These are phyloP conservation scores for Oscheius onirici DNA, from an alignment of 2,888 invertebrate species.

Conservation along the genomic window DNA sequence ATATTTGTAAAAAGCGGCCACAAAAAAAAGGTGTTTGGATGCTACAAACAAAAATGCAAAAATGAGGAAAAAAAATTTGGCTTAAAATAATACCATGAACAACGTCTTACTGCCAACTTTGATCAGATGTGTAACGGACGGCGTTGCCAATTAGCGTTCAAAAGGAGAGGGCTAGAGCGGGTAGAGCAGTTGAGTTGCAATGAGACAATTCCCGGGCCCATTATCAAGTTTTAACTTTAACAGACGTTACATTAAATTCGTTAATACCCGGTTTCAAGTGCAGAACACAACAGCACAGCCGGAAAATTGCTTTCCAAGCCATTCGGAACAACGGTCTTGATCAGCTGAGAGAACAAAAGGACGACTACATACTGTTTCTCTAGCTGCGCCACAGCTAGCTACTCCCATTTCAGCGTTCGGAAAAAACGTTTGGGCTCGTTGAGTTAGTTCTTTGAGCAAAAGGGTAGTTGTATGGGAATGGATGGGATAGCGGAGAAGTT, in stretches of 20 bases:
- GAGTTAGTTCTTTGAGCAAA: neutral
- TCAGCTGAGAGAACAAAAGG: slow-evolving; percentile 51
- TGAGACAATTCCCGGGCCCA: too few species aligned
- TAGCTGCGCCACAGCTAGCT: slow-evolving; percentile 23
- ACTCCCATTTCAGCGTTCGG: slow-evolving; percentile 31
- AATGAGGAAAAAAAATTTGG: too few species aligned
- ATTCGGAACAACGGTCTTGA: slow-evolving; percentile 45
- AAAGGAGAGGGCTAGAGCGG: too few species aligned
- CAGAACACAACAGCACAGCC: slow-evolving; percentile 68
- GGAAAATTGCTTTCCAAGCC: slow-evolving; percentile 48
- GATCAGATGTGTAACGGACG: too few species aligned
- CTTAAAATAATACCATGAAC: too few species aligned
- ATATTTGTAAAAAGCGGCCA: too few species aligned
- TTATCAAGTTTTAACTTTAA: too few species aligned
- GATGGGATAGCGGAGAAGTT: slow-evolving; percentile 12
- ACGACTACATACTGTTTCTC: slow-evolving; percentile 42
- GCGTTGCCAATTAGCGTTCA: too few species aligned
- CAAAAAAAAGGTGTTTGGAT: too few species aligned
- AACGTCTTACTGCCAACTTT: too few species aligned
- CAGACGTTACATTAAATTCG: slow-evolving; percentile 26
- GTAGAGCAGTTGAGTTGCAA: too few species aligned
- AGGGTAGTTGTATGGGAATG: neutral
- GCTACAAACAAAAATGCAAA: too few species aligned
- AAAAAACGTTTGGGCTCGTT: slow-evolving; percentile 27
- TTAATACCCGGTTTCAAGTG: slow-evolving; percentile 17